Conservation (phyloP, 2,888 invertebrate genomes). For the Hoplodrina ambigua region DNA sequence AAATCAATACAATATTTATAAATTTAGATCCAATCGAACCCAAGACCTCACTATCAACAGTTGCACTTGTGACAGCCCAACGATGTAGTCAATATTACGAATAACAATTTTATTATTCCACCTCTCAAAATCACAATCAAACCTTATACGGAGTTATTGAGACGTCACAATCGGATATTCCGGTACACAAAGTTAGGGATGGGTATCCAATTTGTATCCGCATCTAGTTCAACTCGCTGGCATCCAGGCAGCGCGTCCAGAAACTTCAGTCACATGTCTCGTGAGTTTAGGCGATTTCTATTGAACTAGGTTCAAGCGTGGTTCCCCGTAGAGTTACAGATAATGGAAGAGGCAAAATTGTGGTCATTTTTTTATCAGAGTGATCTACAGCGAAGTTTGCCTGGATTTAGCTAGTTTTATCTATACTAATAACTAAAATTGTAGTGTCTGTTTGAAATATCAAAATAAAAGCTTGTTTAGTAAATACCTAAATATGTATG, state of each 20-base stretch:
- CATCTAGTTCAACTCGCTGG: conserved; percentile 67
- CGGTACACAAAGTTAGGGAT: conserved; percentile 54
- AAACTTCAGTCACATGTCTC: conserved; percentile 83
- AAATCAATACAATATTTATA: too few relatives aligned
- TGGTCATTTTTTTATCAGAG: too few relatives aligned
- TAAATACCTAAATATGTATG: too few relatives aligned
- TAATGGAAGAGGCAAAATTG: conserved; percentile 48
- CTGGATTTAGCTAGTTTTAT: too few relatives aligned
- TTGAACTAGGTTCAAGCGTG: conserved; percentile 72
- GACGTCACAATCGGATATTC: conserved; percentile 49
- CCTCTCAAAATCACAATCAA: conserved; percentile 16
- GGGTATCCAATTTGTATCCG: conserved; percentile 74
- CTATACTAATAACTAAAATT: too few relatives aligned
- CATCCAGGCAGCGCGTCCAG: conserved; percentile 73
- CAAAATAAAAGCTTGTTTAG: too few relatives aligned
- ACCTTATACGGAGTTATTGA: conserved; percentile 1
- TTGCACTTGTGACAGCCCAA: too few relatives aligned
- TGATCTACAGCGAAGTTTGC: too few relatives aligned
- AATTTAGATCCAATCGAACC: neutral
- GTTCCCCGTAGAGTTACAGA: conserved; percentile 26
- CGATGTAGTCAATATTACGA: too few relatives aligned
- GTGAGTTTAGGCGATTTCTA: conserved; percentile 78
- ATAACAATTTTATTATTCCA: too few relatives aligned
- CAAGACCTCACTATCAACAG: neutral
- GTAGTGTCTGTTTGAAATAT: too few relatives aligned